These are phyloP conservation scores for Amblyjoppa proteus DNA, from an alignment of 2,888 invertebrate species.

Conservation along the genomic window DNA sequence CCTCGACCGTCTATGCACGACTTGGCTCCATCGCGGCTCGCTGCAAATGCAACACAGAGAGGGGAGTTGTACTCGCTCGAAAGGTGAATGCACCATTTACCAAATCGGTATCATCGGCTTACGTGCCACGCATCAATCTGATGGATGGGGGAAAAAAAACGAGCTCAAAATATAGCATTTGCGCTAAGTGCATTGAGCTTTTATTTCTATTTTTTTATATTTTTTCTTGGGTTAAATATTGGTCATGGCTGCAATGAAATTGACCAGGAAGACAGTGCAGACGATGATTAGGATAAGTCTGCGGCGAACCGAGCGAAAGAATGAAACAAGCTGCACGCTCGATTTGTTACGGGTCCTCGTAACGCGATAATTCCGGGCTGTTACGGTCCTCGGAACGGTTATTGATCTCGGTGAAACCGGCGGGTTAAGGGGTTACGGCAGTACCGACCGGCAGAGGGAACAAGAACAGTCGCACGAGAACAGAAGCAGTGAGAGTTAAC, in stretches of 20 bases:
- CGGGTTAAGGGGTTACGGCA: constrained; percentile 23
- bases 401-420: constrained; percentile 55
- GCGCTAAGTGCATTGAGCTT: not conserved
- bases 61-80: constrained; percentile 37
- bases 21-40: not conserved
- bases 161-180: too few relatives aligned
- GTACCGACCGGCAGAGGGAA: not conserved
- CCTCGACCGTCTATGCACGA: constrained; percentile 7
- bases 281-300: not conserved
- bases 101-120: constrained; percentile 39
- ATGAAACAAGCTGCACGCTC: constrained; percentile 48
- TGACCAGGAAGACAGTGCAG: constrained; percentile 20
- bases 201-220: not conserved
- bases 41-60: constrained; percentile 31
- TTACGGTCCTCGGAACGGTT: constrained; percentile 57
- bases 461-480: constrained; percentile 43
- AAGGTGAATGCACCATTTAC: constrained; percentile 36
- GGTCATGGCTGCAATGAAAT: not conserved
- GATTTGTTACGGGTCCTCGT: constrained; percentile 47
- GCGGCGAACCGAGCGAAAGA: constrained; percentile 28
- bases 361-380: constrained; percentile 61
- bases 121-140: not conserved
- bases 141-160: not conserved
- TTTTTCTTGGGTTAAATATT: not conserved
- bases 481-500: constrained; percentile 53